Percentiles rank a stretch among this genome's conserved stretches.
Evolutionary conservation across 2,888 invertebrate species (phyloP).

Genomic region (Melanotus villosus): DNA sequence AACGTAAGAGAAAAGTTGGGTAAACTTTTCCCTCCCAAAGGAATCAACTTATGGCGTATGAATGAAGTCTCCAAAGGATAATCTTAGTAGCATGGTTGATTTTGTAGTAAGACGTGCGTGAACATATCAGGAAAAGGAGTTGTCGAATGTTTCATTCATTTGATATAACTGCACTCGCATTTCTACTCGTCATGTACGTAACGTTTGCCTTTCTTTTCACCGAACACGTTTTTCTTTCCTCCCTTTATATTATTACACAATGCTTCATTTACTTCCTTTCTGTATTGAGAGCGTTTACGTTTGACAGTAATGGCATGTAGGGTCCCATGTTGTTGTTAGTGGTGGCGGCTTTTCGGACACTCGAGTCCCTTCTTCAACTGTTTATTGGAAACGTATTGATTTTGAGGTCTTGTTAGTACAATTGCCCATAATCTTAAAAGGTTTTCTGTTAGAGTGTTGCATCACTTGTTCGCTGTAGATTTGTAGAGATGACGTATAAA

Average conservation of each 20-base stretch:
- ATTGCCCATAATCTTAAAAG: neutral
- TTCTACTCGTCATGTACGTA: conserved; percentile 5
- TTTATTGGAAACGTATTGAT: conserved; percentile 20
- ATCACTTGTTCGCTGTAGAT: neutral
- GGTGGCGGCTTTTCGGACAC: conserved; percentile 24
- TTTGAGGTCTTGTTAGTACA: neutral
- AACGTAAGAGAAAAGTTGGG: neutral
- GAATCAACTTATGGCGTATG: neutral
- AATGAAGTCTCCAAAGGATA: neutral
- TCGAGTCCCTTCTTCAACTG: conserved; percentile 10
- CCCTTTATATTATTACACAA: conserved; percentile 22
- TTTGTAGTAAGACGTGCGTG: conserved; percentile 13
- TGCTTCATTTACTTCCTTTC: conserved; percentile 37
- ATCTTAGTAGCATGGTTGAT: too few relatives aligned
- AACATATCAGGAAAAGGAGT: neutral
- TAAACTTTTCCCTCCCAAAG: conserved; percentile 7
- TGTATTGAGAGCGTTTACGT: conserved; percentile 7
- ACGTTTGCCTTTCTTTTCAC: neutral
- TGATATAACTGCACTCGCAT: neutral
- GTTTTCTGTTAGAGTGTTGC: conserved; percentile 1
- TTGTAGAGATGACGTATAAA: neutral
- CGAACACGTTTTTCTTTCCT: neutral
- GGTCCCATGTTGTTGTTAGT: conserved; percentile 2
- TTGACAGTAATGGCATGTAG: conserved; percentile 27
- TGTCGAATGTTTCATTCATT: neutral